phyloP scores from a whole-genome alignment of 2,888 invertebrate genomes.

The Melieria omissa region DNA sequence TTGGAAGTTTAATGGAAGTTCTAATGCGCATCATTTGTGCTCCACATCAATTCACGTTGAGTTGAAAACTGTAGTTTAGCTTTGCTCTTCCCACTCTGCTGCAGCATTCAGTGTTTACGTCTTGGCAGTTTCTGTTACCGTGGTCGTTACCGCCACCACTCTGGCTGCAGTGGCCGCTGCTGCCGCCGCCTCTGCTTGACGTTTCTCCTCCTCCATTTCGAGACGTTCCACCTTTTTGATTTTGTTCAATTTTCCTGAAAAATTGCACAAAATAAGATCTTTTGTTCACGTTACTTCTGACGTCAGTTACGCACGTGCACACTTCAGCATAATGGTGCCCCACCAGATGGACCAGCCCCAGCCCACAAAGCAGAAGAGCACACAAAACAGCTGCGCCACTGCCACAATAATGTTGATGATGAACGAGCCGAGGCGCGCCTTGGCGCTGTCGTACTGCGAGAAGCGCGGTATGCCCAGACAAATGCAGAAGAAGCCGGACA shows the following conservation, averaged over 20 bases:
- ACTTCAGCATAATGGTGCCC: conserved; percentile 92
- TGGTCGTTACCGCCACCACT: conserved; percentile 50
- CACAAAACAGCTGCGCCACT: conserved; percentile 89
- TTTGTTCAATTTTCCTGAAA: conserved; percentile 74
- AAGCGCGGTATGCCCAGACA: conserved; percentile 91
- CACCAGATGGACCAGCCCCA: conserved; percentile 99
- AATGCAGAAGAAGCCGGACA: conserved; percentile 88
- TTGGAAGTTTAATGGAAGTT: conserved; percentile 26
- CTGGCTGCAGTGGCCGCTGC: conserved; percentile 66
- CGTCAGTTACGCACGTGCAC: conserved; percentile 79
- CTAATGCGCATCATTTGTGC: conserved; percentile 12
- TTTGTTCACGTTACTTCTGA: neutral
- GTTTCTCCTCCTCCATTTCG: conserved; percentile 67
- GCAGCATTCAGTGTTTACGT: conserved; percentile 23
- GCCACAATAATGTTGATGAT: conserved; percentile 89
- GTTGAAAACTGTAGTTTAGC: neutral
- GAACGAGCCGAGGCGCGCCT: conserved; percentile 81
- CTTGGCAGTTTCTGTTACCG: conserved; percentile 35
- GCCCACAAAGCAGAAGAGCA: conserved; percentile 92
- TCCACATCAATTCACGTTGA: conserved; percentile 28
- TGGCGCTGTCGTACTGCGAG: conserved; percentile 81
- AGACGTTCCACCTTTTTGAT: conserved; percentile 70
- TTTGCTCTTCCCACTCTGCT: neutral
- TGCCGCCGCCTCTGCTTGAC: conserved; percentile 67
- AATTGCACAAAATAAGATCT: neutral